Evolutionary conservation across 2,797 vertebrate genomes (phyloP).

Genomic region (Dendrocincla fuliginosa): DNA sequence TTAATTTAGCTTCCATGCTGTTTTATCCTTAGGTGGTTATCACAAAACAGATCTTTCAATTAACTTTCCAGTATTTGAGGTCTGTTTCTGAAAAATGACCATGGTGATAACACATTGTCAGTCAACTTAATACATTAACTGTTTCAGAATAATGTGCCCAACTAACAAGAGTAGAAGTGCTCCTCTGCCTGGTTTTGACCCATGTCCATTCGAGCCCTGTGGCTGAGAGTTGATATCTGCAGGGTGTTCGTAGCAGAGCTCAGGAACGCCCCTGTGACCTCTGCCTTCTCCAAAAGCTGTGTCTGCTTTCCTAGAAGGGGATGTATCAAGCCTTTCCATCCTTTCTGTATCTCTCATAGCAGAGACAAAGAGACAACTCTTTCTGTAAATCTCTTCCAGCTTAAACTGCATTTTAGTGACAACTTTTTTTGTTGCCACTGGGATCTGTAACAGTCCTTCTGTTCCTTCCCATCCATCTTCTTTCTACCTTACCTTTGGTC

Average conservation of each 20-base stretch:
- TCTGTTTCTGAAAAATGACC: background rate
- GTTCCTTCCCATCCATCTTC: background rate
- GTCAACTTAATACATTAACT: background rate
- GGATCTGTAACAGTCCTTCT: background rate
- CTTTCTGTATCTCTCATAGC: background rate
- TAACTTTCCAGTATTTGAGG: background rate
- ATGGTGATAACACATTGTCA: background rate
- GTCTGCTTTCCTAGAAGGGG: background rate
- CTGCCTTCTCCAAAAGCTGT: background rate
- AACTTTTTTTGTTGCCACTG: background rate
- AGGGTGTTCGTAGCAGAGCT: background rate
- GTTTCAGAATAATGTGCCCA: background rate
- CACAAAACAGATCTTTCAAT: conserved; percentile 11
- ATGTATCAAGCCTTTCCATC: background rate
- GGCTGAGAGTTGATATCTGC: background rate
- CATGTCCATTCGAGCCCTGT: background rate
- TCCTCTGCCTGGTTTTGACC: background rate
- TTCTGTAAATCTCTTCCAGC: background rate
- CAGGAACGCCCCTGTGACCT: background rate
- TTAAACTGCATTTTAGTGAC: background rate
- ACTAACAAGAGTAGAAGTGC: background rate
- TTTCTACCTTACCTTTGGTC: background rate
- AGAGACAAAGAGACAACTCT: background rate
- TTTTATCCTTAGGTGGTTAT: background rate
- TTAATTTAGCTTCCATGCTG: background rate